Conservation (phyloP, 2,113 vertebrate genomes). For the Indicator maculatus region DNA sequence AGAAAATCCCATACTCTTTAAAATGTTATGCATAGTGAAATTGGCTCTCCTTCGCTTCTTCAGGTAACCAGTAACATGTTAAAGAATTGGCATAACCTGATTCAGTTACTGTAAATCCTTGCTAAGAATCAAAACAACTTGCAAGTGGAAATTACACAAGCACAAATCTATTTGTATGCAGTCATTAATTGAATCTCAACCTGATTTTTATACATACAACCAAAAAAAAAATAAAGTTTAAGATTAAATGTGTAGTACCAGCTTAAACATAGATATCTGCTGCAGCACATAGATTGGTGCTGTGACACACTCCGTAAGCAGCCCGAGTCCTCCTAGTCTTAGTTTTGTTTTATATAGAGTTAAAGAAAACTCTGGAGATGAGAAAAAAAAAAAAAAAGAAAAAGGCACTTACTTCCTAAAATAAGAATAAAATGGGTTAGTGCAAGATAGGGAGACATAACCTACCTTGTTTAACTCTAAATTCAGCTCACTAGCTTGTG, state of each 20-base stretch:
- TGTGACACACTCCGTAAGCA: not conserved
- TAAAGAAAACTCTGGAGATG: conserved; percentile 21
- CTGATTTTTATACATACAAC: not conserved
- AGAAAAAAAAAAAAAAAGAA: conserved; percentile 15
- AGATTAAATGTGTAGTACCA: not conserved
- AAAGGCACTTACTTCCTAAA: conserved; percentile 57
- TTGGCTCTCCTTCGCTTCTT: not conserved
- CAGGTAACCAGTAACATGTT: not conserved
- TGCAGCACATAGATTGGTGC: not conserved
- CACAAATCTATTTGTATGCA: not conserved
- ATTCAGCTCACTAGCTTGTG: conserved; percentile 71
- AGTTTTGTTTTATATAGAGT: conserved; percentile 12
- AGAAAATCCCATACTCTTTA: not conserved
- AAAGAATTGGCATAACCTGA: not conserved
- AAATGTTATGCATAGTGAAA: not conserved
- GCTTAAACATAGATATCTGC: not conserved
- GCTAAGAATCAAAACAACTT: not conserved
- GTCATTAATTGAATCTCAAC: not conserved
- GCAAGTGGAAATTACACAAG: not conserved
- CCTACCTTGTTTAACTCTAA: conserved; percentile 74
- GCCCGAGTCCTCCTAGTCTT: not conserved
- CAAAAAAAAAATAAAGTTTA: not conserved
- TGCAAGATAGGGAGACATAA: conserved; percentile 70
- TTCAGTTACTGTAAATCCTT: not conserved
- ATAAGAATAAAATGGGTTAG: conserved; percentile 59